phyloP scores from a whole-genome alignment of 2,888 invertebrate genomes.

The Torymus texanus region DNA sequence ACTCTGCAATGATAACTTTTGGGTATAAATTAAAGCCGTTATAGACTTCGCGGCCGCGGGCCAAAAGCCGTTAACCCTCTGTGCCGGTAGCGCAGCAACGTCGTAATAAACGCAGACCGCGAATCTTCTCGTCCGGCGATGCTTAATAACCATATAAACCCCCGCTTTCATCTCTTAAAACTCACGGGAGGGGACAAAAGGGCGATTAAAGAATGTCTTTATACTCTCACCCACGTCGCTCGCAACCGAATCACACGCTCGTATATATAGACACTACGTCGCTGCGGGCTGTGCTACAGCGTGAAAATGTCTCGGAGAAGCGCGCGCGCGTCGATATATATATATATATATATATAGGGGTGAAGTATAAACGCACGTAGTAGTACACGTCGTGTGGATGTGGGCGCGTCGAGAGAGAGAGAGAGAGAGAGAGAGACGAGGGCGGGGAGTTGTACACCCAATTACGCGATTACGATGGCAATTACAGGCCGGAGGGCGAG shows the following conservation, averaged over 20 bases:
- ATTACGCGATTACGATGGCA: slow-evolving; percentile 66
- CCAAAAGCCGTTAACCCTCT: too few relatives aligned
- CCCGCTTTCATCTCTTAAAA: too few relatives aligned
- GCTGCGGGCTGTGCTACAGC: slow-evolving; percentile 25
- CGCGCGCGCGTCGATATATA: slow-evolving; percentile 1
- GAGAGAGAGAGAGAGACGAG: slow-evolving; percentile 55
- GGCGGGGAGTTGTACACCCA: slow-evolving; percentile 60
- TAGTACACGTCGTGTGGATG: not conserved
- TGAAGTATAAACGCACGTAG: not conserved
- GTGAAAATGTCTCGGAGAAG: slow-evolving; percentile 33
- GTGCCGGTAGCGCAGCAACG: too few relatives aligned
- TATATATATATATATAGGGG: too few relatives aligned
- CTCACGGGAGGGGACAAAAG: too few relatives aligned
- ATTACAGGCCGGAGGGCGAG: slow-evolving; percentile 57
- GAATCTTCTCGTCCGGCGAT: too few relatives aligned
- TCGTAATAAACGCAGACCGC: too few relatives aligned
- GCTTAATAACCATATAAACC: too few relatives aligned
- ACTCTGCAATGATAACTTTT: too few relatives aligned
- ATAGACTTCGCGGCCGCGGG: too few relatives aligned
- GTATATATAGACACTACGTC: not conserved
- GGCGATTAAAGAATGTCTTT: too few relatives aligned
- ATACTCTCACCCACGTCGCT: not conserved
- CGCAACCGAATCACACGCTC: not conserved
- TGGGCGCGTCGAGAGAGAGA: slow-evolving; percentile 26
- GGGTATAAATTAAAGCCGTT: too few relatives aligned